These are phyloP conservation scores for Ondatra zibethicus DNA, from an alignment of 2,113 vertebrate species.

Conservation along the genomic window DNA sequence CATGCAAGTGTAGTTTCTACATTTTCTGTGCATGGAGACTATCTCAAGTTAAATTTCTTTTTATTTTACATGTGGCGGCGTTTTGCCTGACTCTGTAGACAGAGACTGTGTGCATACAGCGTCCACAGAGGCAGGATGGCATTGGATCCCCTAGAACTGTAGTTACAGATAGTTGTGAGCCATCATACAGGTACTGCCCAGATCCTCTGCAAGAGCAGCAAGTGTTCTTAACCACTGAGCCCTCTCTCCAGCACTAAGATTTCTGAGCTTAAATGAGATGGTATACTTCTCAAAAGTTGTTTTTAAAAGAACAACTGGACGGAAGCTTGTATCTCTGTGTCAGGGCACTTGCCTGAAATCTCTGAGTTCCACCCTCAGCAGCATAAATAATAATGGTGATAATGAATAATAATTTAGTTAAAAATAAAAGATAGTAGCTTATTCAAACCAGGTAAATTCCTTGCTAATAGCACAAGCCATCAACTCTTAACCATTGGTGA, in stretches of 20 bases:
- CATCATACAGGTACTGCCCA: neutral
- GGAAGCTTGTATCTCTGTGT: neutral
- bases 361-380: neutral
- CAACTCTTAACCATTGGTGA: neutral
- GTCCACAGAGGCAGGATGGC: neutral
- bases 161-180: neutral
- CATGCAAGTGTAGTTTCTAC: neutral
- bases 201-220: neutral
- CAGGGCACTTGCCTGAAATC: neutral
- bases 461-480: neutral
- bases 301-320: neutral
- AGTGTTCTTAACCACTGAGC: neutral
- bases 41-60: neutral
- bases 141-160: too few species aligned
- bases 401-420: neutral
- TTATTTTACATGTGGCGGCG: too few species aligned
- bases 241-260: neutral
- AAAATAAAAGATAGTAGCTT: neutral
- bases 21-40: neutral
- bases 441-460: constrained; percentile 19
- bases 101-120: neutral
- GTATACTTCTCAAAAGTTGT: neutral
- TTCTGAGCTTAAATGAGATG: neutral
- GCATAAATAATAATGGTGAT: neutral
- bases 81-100: neutral